These are phyloP conservation scores for Mesembrinibis cayennensis DNA, from an alignment of 2,113 vertebrate species.

Conservation along the genomic window DNA sequence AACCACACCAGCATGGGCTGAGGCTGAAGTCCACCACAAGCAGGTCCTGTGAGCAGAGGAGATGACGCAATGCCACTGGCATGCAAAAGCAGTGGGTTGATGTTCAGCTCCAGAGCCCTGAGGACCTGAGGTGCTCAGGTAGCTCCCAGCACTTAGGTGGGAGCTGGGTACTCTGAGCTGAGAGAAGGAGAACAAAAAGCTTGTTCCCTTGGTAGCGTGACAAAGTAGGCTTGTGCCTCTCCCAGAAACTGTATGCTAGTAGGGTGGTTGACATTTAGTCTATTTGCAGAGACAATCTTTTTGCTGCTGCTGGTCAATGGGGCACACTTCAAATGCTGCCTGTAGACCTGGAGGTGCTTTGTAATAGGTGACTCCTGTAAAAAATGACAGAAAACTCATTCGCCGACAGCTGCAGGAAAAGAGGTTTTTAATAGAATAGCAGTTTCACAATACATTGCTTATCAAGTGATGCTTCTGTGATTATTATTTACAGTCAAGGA, in stretches of 20 bases:
- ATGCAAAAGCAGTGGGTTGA: not conserved
- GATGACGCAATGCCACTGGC: not conserved
- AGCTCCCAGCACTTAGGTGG: not conserved
- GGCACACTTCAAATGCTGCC: not conserved
- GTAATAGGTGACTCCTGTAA: not conserved
- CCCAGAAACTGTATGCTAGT: not conserved
- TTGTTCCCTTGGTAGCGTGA: not conserved
- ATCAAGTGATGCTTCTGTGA: not conserved
- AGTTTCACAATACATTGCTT: not conserved
- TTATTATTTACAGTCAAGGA: not conserved
- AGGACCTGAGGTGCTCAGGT: not conserved
- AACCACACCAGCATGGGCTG: rapidly evolving
- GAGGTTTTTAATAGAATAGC: not conserved
- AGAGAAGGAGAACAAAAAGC: not conserved
- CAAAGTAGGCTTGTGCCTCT: not conserved
- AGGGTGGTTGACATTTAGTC: not conserved
- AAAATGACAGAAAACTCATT: not conserved
- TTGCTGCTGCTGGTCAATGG: not conserved
- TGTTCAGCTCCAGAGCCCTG: not conserved
- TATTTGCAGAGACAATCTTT: not conserved
- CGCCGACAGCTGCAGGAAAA: not conserved
- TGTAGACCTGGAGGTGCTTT: not conserved
- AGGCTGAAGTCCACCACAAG: not conserved
- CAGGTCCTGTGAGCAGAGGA: not conserved
- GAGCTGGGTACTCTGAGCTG: not conserved